These are phyloP conservation scores for Patiria miniata DNA, from an alignment of 35 echinoderm and acorn worm species.

Conservation along the genomic window DNA sequence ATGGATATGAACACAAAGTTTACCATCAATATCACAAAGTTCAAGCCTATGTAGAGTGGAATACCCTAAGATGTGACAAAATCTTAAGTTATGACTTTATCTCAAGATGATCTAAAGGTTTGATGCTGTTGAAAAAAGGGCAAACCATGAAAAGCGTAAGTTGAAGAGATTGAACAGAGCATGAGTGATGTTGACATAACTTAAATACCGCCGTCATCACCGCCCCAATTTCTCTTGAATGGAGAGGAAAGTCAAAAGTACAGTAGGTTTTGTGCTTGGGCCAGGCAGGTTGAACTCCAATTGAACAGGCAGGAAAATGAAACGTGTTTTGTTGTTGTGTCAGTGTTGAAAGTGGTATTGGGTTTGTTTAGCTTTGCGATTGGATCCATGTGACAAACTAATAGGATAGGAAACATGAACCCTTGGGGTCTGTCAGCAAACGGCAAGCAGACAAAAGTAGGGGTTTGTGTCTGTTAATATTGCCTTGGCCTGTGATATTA, in stretches of 20 bases:
- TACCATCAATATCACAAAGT: too few species aligned
- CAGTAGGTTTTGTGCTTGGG: neutral
- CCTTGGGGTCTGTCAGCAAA: constrained; percentile 11
- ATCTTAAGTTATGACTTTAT: too few species aligned
- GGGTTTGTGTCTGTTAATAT: neutral
- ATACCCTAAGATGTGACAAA: too few species aligned
- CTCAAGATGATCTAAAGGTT: too few species aligned
- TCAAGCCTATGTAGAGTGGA: too few species aligned
- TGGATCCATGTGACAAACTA: neutral
- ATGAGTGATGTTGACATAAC: neutral
- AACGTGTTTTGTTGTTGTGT: constrained; percentile 1
- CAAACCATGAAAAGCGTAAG: too few species aligned
- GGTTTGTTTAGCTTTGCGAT: constrained; percentile 19
- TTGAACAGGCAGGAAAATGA: constrained; percentile 9
- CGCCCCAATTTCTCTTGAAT: constrained; percentile 13
- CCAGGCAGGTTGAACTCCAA: neutral
- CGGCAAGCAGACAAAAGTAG: neutral
- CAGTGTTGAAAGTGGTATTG: neutral
- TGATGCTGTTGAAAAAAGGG: too few species aligned
- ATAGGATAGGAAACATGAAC: neutral
- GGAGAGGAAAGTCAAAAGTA: neutral
- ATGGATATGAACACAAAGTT: too few species aligned
- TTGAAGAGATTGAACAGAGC: neutral
- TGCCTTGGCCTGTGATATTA: neutral
- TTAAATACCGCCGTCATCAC: neutral